Conservation (phyloP, 2,113 vertebrate genomes). For the Brachypodius melanocephalos region DNA sequence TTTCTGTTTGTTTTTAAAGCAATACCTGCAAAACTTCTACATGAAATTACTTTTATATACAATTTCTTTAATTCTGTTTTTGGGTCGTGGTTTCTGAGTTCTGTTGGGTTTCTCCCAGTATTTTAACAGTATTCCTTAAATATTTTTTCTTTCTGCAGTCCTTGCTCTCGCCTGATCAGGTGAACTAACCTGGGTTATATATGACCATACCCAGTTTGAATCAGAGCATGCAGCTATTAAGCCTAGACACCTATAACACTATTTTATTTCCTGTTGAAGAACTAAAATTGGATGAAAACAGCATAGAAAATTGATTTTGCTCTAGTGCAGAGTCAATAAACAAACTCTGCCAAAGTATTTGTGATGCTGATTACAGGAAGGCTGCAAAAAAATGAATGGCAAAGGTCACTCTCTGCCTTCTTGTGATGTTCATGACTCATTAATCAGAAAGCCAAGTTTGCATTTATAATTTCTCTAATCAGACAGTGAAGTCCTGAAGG, state of each 20-base stretch:
- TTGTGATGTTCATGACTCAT: background rate
- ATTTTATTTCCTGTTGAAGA: background rate
- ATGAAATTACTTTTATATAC: background rate
- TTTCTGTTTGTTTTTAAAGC: background rate
- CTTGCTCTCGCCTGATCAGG: background rate
- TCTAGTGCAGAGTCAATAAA: background rate
- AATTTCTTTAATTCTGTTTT: background rate
- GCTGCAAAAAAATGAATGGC: background rate
- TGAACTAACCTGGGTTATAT: background rate
- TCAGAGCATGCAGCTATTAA: background rate
- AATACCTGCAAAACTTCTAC: background rate
- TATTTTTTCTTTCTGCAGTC: background rate
- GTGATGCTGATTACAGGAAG: conserved; percentile 5
- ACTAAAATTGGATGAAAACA: background rate
- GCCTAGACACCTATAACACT: background rate
- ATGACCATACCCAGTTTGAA: background rate
- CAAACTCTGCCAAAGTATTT: conserved; percentile 16
- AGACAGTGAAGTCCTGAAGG: background rate
- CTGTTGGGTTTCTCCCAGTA: background rate
- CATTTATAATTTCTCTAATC: conserved; percentile 10
- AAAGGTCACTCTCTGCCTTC: background rate
- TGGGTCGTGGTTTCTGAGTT: background rate
- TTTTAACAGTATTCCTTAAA: background rate
- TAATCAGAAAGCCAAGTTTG: conserved; percentile 15
- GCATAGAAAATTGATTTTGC: background rate